These are phyloP conservation scores for Pongo abelii DNA, from an alignment of 2,113 vertebrate species.

Conservation along the genomic window DNA sequence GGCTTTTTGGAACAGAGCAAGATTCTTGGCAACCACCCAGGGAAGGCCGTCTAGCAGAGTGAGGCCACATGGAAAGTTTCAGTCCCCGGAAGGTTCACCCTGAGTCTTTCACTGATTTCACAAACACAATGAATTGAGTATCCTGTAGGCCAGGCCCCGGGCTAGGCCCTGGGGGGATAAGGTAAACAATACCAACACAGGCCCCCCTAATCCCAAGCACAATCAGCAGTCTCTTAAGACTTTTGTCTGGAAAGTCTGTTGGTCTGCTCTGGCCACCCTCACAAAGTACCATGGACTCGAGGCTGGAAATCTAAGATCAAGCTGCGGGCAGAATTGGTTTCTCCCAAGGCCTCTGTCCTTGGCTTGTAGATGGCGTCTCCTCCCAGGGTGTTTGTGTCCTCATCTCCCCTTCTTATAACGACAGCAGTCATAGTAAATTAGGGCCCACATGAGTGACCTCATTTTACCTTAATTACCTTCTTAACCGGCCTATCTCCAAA, in stretches of 20 bases:
- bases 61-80: neutral
- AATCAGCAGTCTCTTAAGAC: neutral
- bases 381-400: neutral
- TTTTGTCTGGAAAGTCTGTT: neutral
- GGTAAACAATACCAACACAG: neutral
- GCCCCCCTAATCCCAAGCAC: neutral
- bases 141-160: neutral
- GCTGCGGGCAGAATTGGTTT: neutral
- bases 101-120: neutral
- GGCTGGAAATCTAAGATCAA: neutral
- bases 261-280: no score
- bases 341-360: no score
- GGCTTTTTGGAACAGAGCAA: neutral
- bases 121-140: neutral
- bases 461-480: neutral
- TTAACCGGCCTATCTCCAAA: neutral
- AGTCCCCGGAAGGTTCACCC: neutral
- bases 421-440: neutral
- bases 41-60: neutral
- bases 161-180: neutral
- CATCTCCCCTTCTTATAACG: neutral
- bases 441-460: neutral
- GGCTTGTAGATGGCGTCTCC: neutral
- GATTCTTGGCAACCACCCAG: neutral
- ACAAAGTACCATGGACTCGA: neutral